These are phyloP conservation scores for Labeo catla DNA, from an alignment of 2,113 vertebrate genomes.

Conservation along the genomic window DNA sequence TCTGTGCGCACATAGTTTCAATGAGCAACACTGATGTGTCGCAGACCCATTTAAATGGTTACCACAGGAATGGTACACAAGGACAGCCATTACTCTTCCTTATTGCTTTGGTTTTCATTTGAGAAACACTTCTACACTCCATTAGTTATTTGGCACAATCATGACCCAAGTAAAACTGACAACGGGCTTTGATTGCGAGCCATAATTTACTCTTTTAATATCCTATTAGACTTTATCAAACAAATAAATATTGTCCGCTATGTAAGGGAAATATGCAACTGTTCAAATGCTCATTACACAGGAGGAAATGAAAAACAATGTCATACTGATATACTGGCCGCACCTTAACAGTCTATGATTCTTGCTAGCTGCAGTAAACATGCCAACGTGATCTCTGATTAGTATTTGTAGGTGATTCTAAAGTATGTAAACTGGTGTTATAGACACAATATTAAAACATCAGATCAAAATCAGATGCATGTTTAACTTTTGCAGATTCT, in stretches of 20 bases:
- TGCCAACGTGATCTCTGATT: not conserved
- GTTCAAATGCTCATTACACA: constrained; percentile 11
- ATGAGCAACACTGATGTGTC: constrained; percentile 5
- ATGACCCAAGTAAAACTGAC: constrained; percentile 27
- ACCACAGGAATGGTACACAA: constrained; percentile 15
- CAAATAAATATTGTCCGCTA: constrained; percentile 23
- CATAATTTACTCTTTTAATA: constrained; percentile 33
- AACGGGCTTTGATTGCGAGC: constrained; percentile 28
- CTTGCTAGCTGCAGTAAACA: not conserved
- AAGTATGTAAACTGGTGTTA: not conserved
- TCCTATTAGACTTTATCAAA: constrained; percentile 44
- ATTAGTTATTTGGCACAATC: constrained; percentile 37
- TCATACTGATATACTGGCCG: not conserved
- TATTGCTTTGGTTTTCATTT: constrained; percentile 41
- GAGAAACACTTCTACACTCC: not conserved
- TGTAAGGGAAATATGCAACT: not conserved
- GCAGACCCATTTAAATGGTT: constrained; percentile 21
- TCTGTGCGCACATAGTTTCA: not conserved
- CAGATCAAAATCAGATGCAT: too few species aligned
- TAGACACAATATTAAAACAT: not conserved
- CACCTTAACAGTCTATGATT: not conserved
- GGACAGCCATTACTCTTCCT: constrained; percentile 24
- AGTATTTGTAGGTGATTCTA: not conserved
- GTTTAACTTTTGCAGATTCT: too few species aligned
- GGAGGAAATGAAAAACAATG: not conserved